phyloP scores from a whole-genome alignment of 2,113 vertebrate species.

The Hucho hucho region DNA sequence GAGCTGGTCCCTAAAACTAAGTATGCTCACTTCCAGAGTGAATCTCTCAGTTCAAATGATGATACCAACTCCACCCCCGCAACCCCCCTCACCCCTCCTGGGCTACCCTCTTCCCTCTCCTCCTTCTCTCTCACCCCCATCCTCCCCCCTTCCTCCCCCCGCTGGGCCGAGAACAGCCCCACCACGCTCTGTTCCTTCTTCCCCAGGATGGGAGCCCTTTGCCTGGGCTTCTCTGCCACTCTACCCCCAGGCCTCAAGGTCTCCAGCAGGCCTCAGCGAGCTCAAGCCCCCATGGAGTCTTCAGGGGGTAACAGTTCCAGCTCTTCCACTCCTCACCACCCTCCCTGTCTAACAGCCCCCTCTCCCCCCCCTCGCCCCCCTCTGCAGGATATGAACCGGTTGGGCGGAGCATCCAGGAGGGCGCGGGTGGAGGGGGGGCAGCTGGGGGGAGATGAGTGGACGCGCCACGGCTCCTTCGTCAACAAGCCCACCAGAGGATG shows the following conservation, averaged over 20 bases:
- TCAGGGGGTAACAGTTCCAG: constrained; percentile 56
- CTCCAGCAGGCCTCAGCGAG: constrained; percentile 51
- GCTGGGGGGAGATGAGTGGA: constrained; percentile 97
- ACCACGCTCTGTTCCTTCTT: constrained; percentile 96
- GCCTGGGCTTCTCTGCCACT: constrained; percentile 83
- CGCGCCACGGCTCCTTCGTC: constrained; percentile 95
- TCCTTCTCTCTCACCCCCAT: constrained; percentile 84
- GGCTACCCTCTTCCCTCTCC: constrained; percentile 78
- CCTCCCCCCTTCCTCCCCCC: constrained; percentile 73
- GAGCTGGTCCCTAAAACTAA: constrained; percentile 91
- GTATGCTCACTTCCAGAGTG: constrained; percentile 92
- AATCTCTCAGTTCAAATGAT: constrained; percentile 86
- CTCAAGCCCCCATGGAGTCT: constrained; percentile 47
- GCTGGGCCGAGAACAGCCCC: constrained; percentile 82
- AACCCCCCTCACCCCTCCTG: constrained; percentile 67
- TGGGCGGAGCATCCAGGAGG: constrained; percentile 88
- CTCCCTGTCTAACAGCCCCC: constrained; percentile 67
- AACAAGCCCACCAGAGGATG: constrained; percentile 96
- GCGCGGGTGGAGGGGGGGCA: constrained; percentile 96
- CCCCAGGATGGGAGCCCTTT: constrained; percentile 88
- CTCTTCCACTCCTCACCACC: constrained; percentile 47
- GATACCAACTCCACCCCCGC: constrained; percentile 68
- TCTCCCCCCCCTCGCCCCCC: constrained; percentile 80
- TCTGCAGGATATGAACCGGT: constrained; percentile 98
- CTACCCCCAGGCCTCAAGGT: constrained; percentile 78